These are phyloP conservation scores for Spodoptera exigua DNA, from an alignment of 2,888 invertebrate genomes.

Conservation along the genomic window DNA sequence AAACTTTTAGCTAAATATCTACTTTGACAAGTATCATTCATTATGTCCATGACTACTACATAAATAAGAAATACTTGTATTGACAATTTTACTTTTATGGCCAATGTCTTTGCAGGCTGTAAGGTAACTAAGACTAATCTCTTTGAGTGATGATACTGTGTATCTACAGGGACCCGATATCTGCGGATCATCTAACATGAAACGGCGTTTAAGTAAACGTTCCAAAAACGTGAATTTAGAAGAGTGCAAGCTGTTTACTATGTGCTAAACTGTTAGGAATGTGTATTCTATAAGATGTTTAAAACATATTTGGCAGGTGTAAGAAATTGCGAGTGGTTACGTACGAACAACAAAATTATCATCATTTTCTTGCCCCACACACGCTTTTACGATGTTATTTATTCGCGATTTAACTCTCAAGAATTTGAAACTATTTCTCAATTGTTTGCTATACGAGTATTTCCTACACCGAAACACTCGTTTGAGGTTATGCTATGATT, in stretches of 20 bases:
- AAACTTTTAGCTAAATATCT: too few species aligned
- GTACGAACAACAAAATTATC: constrained; percentile 16
- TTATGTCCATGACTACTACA: too few species aligned
- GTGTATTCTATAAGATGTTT: constrained; percentile 18
- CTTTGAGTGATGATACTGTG: too few species aligned
- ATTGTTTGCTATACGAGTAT: constrained; percentile 30
- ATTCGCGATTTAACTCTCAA: constrained; percentile 18
- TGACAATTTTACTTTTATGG: too few species aligned
- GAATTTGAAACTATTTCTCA: constrained; percentile 23
- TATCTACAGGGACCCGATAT: too few species aligned
- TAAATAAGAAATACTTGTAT: too few species aligned
- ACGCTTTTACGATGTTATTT: constrained; percentile 34
- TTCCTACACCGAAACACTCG: constrained; percentile 25
- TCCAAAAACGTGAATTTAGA: too few species aligned
- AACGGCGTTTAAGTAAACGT: too few species aligned
- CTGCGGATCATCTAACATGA: too few species aligned
- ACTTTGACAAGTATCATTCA: too few species aligned
- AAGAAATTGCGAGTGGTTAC: constrained; percentile 15
- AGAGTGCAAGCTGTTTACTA: constrained; percentile 4
- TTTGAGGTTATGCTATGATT: constrained; percentile 72
- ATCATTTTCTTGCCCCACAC: constrained; percentile 19
- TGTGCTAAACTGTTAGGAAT: constrained; percentile 10
- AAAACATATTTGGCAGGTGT: constrained; percentile 10
- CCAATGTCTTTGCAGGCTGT: too few species aligned
- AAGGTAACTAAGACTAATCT: too few species aligned